Percentiles rank a stretch among this genome's conserved stretches.
phyloP scores from a whole-genome alignment of 2,113 vertebrate species.

The Cardinalis cardinalis region DNA sequence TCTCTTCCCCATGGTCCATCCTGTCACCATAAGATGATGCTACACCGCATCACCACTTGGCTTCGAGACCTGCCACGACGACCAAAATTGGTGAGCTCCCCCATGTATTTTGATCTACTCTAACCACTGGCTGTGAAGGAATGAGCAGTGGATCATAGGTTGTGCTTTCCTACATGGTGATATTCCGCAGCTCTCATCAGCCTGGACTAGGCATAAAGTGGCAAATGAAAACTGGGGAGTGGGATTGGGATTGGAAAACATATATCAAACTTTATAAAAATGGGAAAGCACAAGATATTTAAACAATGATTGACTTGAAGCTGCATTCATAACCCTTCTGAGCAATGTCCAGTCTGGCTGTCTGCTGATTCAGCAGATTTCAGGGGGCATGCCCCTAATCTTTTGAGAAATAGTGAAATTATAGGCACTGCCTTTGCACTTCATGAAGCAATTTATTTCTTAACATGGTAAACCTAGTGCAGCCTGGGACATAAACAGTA shows the following conservation, averaged over 20 bases:
- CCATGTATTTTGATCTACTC: conserved; percentile 47
- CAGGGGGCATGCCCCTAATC: background rate
- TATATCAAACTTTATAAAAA: background rate
- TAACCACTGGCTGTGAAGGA: conserved; percentile 55
- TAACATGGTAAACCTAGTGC: background rate
- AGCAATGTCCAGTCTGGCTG: background rate
- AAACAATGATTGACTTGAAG: background rate
- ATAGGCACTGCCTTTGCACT: background rate
- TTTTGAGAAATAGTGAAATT: conserved; percentile 1
- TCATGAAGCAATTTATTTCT: background rate
- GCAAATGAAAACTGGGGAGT: background rate
- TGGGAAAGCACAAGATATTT: background rate
- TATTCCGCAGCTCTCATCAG: background rate
- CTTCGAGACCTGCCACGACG: conserved; percentile 69
- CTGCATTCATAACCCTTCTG: conserved; percentile 1
- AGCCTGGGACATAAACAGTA: background rate
- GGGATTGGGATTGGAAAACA: background rate
- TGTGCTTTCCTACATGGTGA: background rate
- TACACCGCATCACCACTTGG: conserved; percentile 73
- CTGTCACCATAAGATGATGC: conserved; percentile 73
- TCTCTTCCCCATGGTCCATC: conserved; percentile 67
- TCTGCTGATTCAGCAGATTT: conserved; percentile 23
- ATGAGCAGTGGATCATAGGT: background rate
- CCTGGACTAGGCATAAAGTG: conserved; percentile 21
- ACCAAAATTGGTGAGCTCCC: conserved; percentile 73